phyloP scores from a whole-genome alignment of 1,140 invertebrate genomes.

The Drosophila micromelanica region DNA sequence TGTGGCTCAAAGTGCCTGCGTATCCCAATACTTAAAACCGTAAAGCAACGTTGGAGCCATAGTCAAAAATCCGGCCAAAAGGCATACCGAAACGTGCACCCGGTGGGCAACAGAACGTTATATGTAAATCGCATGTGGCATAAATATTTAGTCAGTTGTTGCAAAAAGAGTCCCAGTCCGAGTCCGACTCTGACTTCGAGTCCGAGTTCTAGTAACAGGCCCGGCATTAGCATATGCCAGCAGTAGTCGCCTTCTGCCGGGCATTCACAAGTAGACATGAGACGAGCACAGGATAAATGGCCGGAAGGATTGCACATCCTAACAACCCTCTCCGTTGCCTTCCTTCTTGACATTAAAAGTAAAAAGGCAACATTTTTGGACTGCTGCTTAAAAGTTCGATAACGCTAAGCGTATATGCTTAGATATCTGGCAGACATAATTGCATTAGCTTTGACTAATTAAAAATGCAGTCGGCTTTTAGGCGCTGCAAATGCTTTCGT shows the following conservation, averaged over 20 bases:
- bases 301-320: constrained; percentile 42
- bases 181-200: not conserved
- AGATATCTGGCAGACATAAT: constrained; percentile 52
- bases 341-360: constrained; percentile 45
- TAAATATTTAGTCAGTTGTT: constrained; percentile 76
- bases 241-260: constrained; percentile 51
- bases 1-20: constrained; percentile 50
- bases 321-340: not conserved
- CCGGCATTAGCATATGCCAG: constrained; percentile 74
- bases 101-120: constrained; percentile 55
- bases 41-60: constrained; percentile 27
- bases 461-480: constrained; percentile 78
- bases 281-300: constrained; percentile 56
- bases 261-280: constrained; percentile 69
- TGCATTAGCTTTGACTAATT: constrained; percentile 63
- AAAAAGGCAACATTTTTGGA: constrained; percentile 69
- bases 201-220: constrained; percentile 24
- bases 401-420: constrained; percentile 42
- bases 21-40: not conserved
- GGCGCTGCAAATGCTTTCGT: constrained; percentile 52
- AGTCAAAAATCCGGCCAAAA: constrained; percentile 59
- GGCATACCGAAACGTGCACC: constrained; percentile 47
- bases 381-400: constrained; percentile 64
- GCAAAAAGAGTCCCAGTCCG: constrained; percentile 41
- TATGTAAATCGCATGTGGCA: constrained; percentile 81